Evolutionary conservation across 1,140 invertebrate genomes (phyloP).

Genomic region (Melanaphis sacchari): DNA sequence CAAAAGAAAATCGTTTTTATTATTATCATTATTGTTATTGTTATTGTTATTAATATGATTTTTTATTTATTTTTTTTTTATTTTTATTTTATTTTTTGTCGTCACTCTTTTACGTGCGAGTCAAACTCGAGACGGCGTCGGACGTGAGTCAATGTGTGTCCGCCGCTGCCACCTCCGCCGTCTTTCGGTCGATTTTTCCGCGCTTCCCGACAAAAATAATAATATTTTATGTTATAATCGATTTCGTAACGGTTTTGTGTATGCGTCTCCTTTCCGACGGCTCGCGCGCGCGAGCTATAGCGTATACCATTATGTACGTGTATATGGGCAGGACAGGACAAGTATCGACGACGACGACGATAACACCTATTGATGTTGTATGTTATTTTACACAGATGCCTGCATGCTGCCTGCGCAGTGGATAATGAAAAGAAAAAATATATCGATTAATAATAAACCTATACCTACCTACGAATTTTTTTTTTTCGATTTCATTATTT

Average conservation of each 20-base stretch:
- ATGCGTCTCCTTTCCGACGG: background rate
- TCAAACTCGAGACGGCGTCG: background rate
- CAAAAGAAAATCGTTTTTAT: background rate
- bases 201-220: background rate
- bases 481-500: background rate
- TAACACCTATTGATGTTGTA: background rate
- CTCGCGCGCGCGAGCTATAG: background rate
- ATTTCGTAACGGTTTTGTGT: constrained; percentile 49
- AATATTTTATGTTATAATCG: constrained; percentile 48
- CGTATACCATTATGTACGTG: too few relatives aligned
- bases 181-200: background rate
- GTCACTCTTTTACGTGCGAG: constrained; percentile 37
- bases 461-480: background rate
- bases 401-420: too few relatives aligned
- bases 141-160: constrained; percentile 49
- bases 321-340: too few relatives aligned
- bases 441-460: background rate
- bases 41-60: background rate
- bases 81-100: background rate
- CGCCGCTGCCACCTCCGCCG: background rate
- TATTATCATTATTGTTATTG: background rate
- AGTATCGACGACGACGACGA: background rate
- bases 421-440: constrained; percentile 8
- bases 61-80: background rate
- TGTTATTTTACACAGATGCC: background rate